A percentile compares a stretch with the other conserved stretches of the same genome.
These are phyloP conservation scores for Butastur rufipennis DNA, from an alignment of 2,113 vertebrate genomes.

Conservation along the genomic window DNA sequence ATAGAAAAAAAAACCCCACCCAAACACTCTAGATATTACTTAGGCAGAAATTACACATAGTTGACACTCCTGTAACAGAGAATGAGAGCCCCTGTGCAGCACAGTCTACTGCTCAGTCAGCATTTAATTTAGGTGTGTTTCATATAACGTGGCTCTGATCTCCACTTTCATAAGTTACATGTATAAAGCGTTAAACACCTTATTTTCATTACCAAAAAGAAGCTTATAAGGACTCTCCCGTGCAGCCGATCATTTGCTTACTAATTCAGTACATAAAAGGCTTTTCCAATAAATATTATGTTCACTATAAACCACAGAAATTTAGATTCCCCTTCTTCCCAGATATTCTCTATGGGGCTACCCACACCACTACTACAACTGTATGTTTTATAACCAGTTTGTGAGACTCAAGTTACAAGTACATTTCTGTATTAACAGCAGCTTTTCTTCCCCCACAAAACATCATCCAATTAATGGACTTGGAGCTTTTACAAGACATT, in stretches of 20 bases:
- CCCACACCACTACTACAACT: not conserved
- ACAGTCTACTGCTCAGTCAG: not conserved
- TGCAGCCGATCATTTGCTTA: not conserved
- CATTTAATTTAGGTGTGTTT: not conserved
- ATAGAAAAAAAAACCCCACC: not conserved
- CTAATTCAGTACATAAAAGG: not conserved
- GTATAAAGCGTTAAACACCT: not conserved
- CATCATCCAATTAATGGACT: not conserved
- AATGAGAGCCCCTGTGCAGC: not conserved
- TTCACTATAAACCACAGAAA: not conserved
- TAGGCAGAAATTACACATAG: not conserved
- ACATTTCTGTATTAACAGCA: not conserved
- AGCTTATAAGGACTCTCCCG: not conserved
- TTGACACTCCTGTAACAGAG: not conserved
- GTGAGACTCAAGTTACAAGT: not conserved
- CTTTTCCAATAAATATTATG: not conserved
- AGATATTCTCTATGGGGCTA: not conserved
- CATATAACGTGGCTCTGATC: slow-evolving; percentile 1
- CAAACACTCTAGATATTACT: not conserved
- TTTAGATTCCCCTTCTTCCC: not conserved
- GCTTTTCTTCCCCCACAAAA: not conserved
- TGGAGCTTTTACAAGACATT: not conserved
- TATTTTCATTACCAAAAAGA: not conserved
- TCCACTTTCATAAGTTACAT: not conserved
- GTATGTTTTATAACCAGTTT: not conserved